Percentiles rank a stretch among this genome's conserved stretches.
These are phyloP conservation scores for Ibidorhyncha struthersii DNA, from an alignment of 2,113 vertebrate genomes.

Conservation along the genomic window DNA sequence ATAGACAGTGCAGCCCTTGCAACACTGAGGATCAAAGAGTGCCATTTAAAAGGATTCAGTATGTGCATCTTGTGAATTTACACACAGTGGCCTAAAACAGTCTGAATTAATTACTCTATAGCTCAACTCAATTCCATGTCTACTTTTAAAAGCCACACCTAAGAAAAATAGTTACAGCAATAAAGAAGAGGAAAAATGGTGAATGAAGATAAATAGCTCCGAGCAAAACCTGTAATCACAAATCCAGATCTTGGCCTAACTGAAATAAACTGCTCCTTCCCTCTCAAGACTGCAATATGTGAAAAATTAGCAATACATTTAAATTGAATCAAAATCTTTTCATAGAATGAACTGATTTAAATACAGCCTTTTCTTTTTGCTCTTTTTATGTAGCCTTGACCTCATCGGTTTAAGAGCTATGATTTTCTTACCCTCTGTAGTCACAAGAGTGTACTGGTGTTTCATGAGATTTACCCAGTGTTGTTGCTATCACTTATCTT, in stretches of 20 bases:
- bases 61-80: neutral
- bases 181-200: neutral
- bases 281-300: neutral
- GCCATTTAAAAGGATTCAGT: neutral
- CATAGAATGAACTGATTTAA: neutral
- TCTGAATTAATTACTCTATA: conserved; percentile 7
- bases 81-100: neutral
- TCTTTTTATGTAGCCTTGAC: neutral
- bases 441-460: fast-evolving
- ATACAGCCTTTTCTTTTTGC: neutral
- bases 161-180: neutral
- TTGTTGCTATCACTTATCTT: neutral
- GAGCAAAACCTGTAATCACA: neutral
- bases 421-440: neutral
- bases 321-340: neutral
- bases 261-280: neutral
- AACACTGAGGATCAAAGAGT: neutral
- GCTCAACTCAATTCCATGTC: neutral
- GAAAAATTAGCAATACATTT: neutral
- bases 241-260: neutral
- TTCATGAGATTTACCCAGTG: neutral
- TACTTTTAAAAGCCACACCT: neutral
- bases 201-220: neutral
- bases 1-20: neutral
- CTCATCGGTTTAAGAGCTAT: neutral